Percentiles rank a stretch among this genome's conserved stretches.
Evolutionary conservation across 2,113 vertebrate genomes (phyloP).

Genomic region (Archilochus colubris): DNA sequence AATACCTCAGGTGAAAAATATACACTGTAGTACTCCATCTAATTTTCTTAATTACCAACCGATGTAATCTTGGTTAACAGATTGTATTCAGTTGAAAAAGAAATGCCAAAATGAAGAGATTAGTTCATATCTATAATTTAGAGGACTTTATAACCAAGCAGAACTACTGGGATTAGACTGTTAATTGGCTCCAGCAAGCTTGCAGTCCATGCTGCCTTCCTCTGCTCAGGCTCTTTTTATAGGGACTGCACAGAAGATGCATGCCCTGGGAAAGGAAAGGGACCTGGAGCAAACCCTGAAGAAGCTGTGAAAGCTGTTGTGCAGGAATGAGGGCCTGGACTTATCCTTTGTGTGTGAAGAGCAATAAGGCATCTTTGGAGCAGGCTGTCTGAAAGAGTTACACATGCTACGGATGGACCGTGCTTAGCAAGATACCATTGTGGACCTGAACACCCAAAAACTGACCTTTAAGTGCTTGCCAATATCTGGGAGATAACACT

Average conservation of each 20-base stretch:
- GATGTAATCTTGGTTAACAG: neutral
- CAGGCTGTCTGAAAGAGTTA: constrained; percentile 45
- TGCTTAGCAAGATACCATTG: constrained; percentile 30
- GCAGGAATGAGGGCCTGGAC: neutral
- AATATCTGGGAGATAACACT: constrained; percentile 38
- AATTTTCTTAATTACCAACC: neutral
- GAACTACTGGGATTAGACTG: neutral
- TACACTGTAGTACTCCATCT: neutral
- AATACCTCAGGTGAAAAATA: neutral
- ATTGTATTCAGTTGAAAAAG: neutral
- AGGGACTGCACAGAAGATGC: neutral
- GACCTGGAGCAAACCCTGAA: neutral
- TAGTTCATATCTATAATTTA: neutral
- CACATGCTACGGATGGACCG: neutral
- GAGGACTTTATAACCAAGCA: neutral
- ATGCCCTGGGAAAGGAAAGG: neutral
- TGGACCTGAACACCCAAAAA: constrained; percentile 65
- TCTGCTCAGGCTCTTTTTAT: fast-evolving
- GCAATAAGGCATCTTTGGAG: neutral
- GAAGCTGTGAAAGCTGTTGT: neutral
- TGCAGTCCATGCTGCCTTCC: neutral
- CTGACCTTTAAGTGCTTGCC: constrained; percentile 15
- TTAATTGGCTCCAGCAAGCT: neutral
- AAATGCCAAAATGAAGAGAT: neutral
- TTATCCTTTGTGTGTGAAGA: neutral